Conservation (phyloP, 2,797 vertebrate species). For the Poecile montanus region DNA sequence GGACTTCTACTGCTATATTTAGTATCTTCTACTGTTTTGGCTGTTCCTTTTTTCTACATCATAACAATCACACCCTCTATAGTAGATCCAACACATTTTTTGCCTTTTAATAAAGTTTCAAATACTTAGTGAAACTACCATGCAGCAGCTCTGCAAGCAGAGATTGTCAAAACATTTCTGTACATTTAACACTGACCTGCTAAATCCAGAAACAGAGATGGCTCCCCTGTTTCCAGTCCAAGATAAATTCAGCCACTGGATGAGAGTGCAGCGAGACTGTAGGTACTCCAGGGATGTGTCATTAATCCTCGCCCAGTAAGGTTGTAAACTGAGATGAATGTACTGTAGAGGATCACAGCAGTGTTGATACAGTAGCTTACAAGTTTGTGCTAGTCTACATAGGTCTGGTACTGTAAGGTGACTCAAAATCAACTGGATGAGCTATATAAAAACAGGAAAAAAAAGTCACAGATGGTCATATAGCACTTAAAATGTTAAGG, state of each 20-base stretch:
- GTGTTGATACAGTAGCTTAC: slow-evolving; percentile 95
- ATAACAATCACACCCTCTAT: neutral
- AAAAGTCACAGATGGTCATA: slow-evolving; percentile 38
- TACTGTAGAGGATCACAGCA: slow-evolving; percentile 97
- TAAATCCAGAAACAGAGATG: slow-evolving; percentile 91
- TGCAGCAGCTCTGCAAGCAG: neutral
- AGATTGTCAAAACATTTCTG: neutral
- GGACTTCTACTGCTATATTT: neutral
- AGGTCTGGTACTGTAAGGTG: slow-evolving; percentile 95
- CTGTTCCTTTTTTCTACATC: neutral
- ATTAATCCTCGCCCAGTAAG: slow-evolving; percentile 93
- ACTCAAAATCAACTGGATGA: slow-evolving; percentile 97
- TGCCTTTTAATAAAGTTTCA: neutral
- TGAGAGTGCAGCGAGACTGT: slow-evolving; percentile 90
- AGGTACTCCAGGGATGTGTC: slow-evolving; percentile 91
- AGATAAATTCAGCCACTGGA: slow-evolving; percentile 97
- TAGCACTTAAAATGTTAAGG: neutral
- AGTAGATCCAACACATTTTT: neutral
- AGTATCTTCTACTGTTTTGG: neutral
- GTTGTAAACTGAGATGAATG: slow-evolving; percentile 96
- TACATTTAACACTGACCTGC: slow-evolving; percentile 85
- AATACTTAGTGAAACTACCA: neutral
- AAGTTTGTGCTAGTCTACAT: slow-evolving; percentile 95
- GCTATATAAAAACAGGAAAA: slow-evolving; percentile 78
- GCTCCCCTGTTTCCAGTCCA: slow-evolving; percentile 96